These are phyloP conservation scores for Zophobas morio DNA, from an alignment of 1,140 invertebrate genomes.

Conservation along the genomic window DNA sequence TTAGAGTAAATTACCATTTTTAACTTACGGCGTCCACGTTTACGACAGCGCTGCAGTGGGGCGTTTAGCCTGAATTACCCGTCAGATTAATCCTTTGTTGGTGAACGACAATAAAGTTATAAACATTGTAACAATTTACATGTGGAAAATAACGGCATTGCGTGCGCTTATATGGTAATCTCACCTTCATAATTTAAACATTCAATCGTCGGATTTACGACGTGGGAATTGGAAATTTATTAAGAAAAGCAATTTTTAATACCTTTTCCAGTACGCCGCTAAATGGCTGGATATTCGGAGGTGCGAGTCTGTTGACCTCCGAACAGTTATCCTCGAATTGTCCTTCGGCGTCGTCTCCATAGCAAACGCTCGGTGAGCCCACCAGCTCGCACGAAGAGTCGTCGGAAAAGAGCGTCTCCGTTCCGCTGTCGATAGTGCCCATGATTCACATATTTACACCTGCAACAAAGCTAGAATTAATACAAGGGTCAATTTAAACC, in stretches of 20 bases:
- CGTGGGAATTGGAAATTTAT: neutral
- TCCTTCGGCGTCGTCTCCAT: slow-evolving; percentile 55
- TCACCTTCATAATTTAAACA: slow-evolving; percentile 11
- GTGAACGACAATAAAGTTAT: slow-evolving; percentile 24
- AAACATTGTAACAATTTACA: slow-evolving; percentile 28
- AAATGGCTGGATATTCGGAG: slow-evolving; percentile 73
- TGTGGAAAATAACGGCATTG: slow-evolving; percentile 6
- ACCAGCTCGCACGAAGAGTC: slow-evolving; percentile 67
- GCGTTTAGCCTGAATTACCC: slow-evolving; percentile 27
- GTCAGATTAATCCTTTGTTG: slow-evolving; percentile 34
- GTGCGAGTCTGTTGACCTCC: slow-evolving; percentile 67
- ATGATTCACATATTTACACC: slow-evolving; percentile 63
- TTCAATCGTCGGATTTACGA: neutral
- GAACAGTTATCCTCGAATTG: slow-evolving; percentile 57
- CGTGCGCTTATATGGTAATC: slow-evolving; percentile 20
- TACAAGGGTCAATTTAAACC: neutral
- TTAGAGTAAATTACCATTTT: slow-evolving; percentile 27
- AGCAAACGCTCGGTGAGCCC: slow-evolving; percentile 61
- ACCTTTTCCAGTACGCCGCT: slow-evolving; percentile 74
- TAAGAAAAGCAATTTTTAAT: slow-evolving; percentile 25
- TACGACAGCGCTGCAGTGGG: slow-evolving; percentile 37
- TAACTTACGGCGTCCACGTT: slow-evolving; percentile 20
- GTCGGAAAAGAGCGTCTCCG: slow-evolving; percentile 70
- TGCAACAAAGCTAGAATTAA: slow-evolving; percentile 49
- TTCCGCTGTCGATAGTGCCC: slow-evolving; percentile 70